Percentiles rank a stretch among this genome's conserved stretches.
Conservation (phyloP, 2,113 vertebrate genomes). For the Callopanchax toddi region DNA sequence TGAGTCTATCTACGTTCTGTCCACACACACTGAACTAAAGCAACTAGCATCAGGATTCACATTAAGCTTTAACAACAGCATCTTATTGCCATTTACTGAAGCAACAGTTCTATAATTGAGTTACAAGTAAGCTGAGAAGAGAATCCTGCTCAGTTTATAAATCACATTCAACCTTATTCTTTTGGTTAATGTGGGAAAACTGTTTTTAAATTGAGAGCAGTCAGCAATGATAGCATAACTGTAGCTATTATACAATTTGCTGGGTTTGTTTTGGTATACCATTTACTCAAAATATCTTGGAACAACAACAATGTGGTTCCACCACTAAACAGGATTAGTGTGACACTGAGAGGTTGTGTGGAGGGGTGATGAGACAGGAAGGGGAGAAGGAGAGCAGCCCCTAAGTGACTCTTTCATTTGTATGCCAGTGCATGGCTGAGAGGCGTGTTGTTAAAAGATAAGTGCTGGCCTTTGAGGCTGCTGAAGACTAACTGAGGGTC, state of each 20-base stretch:
- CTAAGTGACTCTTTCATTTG: conserved; percentile 79
- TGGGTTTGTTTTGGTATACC: conserved; percentile 38
- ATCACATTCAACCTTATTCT: conserved; percentile 39
- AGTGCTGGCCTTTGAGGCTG: conserved; percentile 77
- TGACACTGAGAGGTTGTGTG: conserved; percentile 59
- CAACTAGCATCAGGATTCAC: conserved; percentile 39
- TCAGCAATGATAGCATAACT: conserved; percentile 16
- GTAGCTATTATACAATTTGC: conserved; percentile 44
- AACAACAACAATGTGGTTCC: conserved; percentile 47
- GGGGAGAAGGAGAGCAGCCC: conserved; percentile 51
- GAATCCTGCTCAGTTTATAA: conserved; percentile 58
- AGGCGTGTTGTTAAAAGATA: conserved; percentile 82
- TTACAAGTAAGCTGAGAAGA: conserved; percentile 50
- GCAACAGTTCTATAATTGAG: conserved; percentile 58
- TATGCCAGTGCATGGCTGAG: conserved; percentile 75
- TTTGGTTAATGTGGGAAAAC: conserved; percentile 23
- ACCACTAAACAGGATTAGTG: conserved; percentile 71
- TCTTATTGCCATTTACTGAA: conserved; percentile 67
- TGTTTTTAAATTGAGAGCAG: conserved; percentile 16
- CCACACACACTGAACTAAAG: conserved; percentile 33
- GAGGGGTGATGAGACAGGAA: conserved; percentile 15
- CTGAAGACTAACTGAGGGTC: conserved; percentile 69
- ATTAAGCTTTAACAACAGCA: conserved; percentile 69
- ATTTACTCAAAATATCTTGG: conserved; percentile 52
- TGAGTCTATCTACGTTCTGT: conserved; percentile 36